These are phyloP conservation scores for Clamator glandarius DNA, from an alignment of 2,797 vertebrate species.

Conservation along the genomic window DNA sequence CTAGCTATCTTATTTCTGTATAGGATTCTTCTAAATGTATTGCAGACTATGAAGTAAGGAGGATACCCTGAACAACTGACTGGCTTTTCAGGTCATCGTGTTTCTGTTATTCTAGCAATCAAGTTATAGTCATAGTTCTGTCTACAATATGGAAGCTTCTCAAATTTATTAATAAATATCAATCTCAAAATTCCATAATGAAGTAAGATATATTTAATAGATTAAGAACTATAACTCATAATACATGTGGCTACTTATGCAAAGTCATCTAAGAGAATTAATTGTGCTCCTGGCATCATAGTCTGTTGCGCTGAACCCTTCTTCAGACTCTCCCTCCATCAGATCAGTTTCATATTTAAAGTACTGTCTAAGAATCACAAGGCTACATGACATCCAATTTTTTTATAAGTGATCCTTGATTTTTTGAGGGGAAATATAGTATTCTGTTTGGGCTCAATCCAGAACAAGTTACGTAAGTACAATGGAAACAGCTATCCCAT, in stretches of 20 bases:
- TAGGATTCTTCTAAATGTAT: not conserved
- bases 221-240: not conserved
- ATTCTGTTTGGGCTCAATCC: not conserved
- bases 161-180: not conserved
- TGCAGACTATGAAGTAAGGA: not conserved
- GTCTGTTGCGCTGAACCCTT: not conserved
- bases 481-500: constrained; percentile 44
- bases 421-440: not conserved
- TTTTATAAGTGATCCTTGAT: not conserved
- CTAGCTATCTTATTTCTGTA: not conserved
- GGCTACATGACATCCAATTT: not conserved
- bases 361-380: not conserved
- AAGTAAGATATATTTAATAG: not conserved
- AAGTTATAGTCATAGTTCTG: rapidly evolving
- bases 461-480: constrained; percentile 17
- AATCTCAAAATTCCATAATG: not conserved
- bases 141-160: not conserved
- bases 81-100: not conserved
- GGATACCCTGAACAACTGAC: not conserved
- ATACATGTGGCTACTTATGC: not conserved
- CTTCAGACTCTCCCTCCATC: not conserved
- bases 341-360: not conserved
- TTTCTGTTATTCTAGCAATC: not conserved
- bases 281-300: not conserved
- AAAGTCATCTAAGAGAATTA: not conserved